phyloP scores from a whole-genome alignment of 2,113 vertebrate species.

The Eurypyga helias region DNA sequence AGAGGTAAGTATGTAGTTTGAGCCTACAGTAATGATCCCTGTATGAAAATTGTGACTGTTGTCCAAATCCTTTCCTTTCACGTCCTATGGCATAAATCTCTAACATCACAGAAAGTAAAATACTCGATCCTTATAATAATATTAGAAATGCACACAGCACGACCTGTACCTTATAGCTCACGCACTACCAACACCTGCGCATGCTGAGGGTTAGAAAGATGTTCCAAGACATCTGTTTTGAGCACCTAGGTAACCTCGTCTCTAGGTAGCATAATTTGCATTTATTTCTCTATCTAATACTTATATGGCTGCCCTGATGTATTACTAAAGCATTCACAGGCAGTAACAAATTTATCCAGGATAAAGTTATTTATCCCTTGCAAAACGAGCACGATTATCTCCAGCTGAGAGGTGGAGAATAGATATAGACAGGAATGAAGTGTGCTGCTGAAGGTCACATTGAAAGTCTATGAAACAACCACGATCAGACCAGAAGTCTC shows the following conservation, averaged over 20 bases:
- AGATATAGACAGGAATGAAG: neutral
- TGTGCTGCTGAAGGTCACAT: neutral
- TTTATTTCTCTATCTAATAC: neutral
- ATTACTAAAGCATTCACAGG: neutral
- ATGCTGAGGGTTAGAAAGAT: neutral
- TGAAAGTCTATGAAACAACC: neutral
- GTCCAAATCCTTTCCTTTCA: neutral
- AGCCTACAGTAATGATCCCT: neutral
- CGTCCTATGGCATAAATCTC: neutral
- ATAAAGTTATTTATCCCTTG: neutral
- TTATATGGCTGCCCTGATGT: neutral
- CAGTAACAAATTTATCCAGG: neutral
- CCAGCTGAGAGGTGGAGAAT: neutral
- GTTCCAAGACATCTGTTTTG: neutral
- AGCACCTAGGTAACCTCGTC: neutral
- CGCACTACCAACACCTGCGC: neutral
- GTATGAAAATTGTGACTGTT: neutral
- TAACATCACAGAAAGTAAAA: neutral
- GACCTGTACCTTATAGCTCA: neutral
- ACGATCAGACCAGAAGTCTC: neutral
- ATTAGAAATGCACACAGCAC: neutral
- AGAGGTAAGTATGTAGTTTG: neutral
- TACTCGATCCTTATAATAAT: neutral
- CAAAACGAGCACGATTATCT: neutral
- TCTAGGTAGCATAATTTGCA: neutral